These are phyloP conservation scores for Nasonia oneida DNA, from an alignment of 2,888 invertebrate species.

Conservation along the genomic window DNA sequence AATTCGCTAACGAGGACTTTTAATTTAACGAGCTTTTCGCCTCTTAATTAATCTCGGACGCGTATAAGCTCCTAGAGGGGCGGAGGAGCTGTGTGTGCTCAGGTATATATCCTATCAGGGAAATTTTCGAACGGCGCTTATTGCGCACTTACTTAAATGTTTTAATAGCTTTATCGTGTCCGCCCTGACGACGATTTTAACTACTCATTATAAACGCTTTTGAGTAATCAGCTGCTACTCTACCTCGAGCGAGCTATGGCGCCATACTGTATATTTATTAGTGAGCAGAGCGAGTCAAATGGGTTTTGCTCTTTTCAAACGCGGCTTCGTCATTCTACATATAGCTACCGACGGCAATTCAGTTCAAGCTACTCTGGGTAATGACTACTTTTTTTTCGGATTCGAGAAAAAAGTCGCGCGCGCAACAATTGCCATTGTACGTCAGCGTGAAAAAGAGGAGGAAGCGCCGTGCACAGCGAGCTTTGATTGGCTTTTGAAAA, in stretches of 20 bases:
- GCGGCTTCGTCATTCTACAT: background rate
- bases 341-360: too few relatives aligned
- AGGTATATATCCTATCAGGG: background rate
- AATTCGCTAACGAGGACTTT: constrained; percentile 43
- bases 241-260: too few relatives aligned
- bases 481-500: background rate
- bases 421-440: background rate
- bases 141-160: constrained; percentile 24
- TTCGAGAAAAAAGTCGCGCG: background rate
- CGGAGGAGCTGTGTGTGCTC: background rate
- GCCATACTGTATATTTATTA: background rate
- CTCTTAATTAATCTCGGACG: constrained; percentile 44
- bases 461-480: background rate
- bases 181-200: too few relatives aligned
- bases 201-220: constrained; percentile 6
- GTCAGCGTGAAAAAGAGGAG: too few relatives aligned
- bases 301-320: constrained; percentile 6
- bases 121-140: background rate
- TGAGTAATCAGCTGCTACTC: background rate
- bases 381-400: background rate
- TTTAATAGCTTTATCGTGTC: constrained; percentile 38
- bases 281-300: background rate
- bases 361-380: background rate
- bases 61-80: background rate
- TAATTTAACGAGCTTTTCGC: constrained; percentile 37